These are phyloP conservation scores for Steinernema hermaphroditum DNA, from an alignment of 2,888 invertebrate species.

Conservation along the genomic window DNA sequence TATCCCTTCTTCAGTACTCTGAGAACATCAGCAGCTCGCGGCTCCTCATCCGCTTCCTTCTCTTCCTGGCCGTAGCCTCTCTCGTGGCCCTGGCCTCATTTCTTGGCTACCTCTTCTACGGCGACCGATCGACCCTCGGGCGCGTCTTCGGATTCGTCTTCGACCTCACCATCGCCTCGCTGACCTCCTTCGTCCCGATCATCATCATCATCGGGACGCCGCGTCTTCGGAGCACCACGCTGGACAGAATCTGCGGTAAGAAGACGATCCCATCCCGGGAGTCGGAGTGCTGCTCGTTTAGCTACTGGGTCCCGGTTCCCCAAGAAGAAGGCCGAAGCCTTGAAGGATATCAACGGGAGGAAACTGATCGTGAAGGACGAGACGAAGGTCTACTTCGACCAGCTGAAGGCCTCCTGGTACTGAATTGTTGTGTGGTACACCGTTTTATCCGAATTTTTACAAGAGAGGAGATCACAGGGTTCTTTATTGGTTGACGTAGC, in stretches of 20 bases:
- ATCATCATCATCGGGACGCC: constrained; percentile 4
- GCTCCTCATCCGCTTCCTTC: background rate
- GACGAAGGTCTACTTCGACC: constrained; percentile 15
- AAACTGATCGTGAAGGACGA: background rate
- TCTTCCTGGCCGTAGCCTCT: background rate
- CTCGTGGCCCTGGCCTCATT: background rate
- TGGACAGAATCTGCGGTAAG: constrained; percentile 6
- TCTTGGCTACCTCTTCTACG: background rate
- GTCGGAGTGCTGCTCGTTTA: no score
- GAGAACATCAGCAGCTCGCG: constrained; percentile 21
- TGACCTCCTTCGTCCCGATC: constrained; percentile 13
- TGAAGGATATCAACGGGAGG: constrained; percentile 16
- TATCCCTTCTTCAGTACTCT: constrained; percentile 11
- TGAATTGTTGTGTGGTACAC: background rate
- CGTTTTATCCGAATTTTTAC: no score
- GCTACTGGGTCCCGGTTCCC: no score
- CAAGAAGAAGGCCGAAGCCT: background rate
- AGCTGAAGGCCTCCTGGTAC: constrained; percentile 15
- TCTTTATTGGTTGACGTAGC: background rate
- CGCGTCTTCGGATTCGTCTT: constrained; percentile 23
- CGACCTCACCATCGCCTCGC: constrained; percentile 20
- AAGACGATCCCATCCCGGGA: background rate
- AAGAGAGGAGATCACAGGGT: no score
- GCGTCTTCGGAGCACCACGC: background rate
- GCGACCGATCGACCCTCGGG: background rate